Conservation (phyloP, 1,140 invertebrate species). For the Magallana ariakensis region DNA sequence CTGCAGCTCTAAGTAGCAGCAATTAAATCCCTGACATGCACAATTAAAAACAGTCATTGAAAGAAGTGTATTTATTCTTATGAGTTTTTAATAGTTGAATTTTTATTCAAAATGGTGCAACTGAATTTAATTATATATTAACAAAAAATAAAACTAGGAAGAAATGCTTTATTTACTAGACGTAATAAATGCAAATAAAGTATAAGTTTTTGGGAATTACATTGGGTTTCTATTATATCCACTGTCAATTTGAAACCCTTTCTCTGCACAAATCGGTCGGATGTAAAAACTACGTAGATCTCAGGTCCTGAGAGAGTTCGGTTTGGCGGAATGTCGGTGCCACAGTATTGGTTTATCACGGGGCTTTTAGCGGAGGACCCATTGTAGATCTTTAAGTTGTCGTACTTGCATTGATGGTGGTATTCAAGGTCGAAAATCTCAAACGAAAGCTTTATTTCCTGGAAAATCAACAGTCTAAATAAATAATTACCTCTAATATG, state of each 20-base stretch:
- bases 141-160: neutral
- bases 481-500: too few relatives aligned
- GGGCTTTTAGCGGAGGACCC: neutral
- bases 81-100: neutral
- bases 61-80: neutral
- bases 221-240: constrained; percentile 20
- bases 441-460: neutral
- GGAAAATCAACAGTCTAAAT: neutral
- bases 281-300: neutral
- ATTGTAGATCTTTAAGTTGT: constrained; percentile 23
- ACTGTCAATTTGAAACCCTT: constrained; percentile 18
- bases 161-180: neutral
- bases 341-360: neutral
- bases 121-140: too few relatives aligned
- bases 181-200: neutral
- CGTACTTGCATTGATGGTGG: neutral
- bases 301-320: neutral
- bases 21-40: neutral
- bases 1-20: neutral
- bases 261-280: neutral
- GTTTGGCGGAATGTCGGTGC: neutral
- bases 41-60: neutral
- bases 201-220: neutral
- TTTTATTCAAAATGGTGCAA: neutral
- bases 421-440: constrained; percentile 3